Evolutionary conservation across 2,797 vertebrate species (phyloP), one percentile per base, ranked within the genome.

Genomic region (Silurus lanzhouensis): DNA sequence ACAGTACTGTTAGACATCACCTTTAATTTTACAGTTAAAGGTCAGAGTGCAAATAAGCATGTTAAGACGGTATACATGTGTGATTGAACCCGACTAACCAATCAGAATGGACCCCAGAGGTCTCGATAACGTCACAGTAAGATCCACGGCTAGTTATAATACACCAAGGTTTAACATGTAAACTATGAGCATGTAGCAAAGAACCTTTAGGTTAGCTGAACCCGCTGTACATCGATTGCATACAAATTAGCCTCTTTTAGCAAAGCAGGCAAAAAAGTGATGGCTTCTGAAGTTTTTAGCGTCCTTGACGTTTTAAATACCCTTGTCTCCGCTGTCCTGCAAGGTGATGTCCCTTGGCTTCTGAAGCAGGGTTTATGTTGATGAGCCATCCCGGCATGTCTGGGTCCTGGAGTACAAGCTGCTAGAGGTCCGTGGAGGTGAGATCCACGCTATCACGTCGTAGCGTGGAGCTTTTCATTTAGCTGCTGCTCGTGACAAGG

Each of bases 381-480:
- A 88, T 87, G 85, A 85, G 81, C 83, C 15, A 84, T 88, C 76
- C 81, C 60, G 27, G 71, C 84, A 81, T 75, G 71, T 87, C 83
- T 84, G 71, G 75, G 70, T 66, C 82, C 84, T 76, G 55, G 86
- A 84, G 82, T 84, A 72, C 68, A 75, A 81, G 66, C 83, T 83
- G 84, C 83, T 72, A 72, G 79, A 83, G 72, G 71, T 78, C 70
- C 84, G 20, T 80, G 55, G 57, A 81, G 86, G 87, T 87, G 87
- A 84, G 84, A 84, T 66, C 76, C 75, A 81, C 81, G 48, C 74
- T 81, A 48, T 80, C 66, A 44, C 61, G 57, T 94, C 20, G 48
- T 74, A 31, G 93, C 92, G 94, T 95, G 96, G 93, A 92, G 95
- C 95, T 95, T 96, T 96, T 96, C 95, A 96, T 96, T 96, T 96